phyloP scores from a whole-genome alignment of 2,797 vertebrate species.

The Tauraco hartlaubi region DNA sequence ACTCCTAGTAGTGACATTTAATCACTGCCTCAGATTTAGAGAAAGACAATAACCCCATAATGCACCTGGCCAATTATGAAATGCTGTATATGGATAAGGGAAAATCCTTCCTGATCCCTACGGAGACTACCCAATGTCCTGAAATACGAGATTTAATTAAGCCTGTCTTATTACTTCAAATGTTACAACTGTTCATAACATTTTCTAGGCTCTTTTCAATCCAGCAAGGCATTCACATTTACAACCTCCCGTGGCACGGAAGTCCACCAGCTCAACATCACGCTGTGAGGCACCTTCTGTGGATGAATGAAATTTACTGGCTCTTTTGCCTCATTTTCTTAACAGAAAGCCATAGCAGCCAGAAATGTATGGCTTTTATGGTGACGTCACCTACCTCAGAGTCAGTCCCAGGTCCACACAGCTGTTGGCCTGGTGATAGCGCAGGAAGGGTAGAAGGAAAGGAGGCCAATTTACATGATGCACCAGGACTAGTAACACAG shows the following conservation, averaged over 20 bases:
- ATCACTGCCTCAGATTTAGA: neutral
- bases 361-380: neutral
- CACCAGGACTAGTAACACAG: neutral
- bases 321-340: constrained; percentile 1
- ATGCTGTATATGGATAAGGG: constrained; percentile 5
- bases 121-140: constrained; percentile 28
- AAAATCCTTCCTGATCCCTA: constrained; percentile 63
- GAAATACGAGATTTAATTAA: constrained; percentile 66
- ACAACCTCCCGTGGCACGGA: neutral
- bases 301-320: neutral
- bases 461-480: neutral
- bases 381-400: neutral
- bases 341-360: neutral
- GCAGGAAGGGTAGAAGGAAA: neutral
- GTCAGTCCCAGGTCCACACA: neutral
- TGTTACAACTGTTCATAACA: constrained; percentile 40
- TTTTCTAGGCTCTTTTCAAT: constrained; percentile 46
- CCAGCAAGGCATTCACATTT: neutral
- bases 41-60: constrained; percentile 39
- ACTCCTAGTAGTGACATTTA: neutral
- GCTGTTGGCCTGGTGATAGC: neutral
- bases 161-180: constrained; percentile 62
- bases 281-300: neutral
- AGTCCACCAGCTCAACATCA: neutral
- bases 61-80: constrained; percentile 48